A percentile compares a stretch with the other conserved stretches of the same genome.
These are phyloP conservation scores for Vesta saturnalis DNA, from an alignment of 2,888 invertebrate genomes.

Conservation along the genomic window DNA sequence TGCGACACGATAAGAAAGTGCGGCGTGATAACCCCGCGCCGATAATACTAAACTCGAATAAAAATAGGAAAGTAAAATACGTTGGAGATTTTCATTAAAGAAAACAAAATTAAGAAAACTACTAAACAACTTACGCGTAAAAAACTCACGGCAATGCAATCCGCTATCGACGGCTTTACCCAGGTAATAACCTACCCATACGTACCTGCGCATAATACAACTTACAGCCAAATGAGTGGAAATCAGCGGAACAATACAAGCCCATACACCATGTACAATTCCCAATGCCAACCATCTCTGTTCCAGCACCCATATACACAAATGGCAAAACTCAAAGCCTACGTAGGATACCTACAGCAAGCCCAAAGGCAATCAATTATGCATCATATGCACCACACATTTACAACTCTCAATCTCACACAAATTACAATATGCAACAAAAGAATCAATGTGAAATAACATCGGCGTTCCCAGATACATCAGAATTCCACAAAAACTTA, in stretches of 20 bases:
- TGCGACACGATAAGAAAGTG: constrained; percentile 1
- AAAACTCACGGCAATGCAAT: neutral
- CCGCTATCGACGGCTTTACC: neutral
- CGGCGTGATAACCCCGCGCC: constrained; percentile 10
- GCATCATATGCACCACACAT: neutral
- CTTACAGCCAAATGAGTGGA: constrained; percentile 8
- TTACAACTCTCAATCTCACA: neutral
- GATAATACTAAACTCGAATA: constrained; percentile 10
- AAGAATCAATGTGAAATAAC: neutral
- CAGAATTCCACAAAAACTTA: too few species aligned
- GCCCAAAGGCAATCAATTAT: neutral
- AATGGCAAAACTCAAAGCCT: neutral
- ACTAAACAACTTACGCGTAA: too few species aligned
- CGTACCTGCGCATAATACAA: neutral
- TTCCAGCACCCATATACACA: neutral
- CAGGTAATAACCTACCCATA: constrained; percentile 3
- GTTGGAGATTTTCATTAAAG: neutral
- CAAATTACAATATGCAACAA: too few species aligned
- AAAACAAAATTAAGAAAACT: too few species aligned
- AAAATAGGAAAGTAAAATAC: constrained; percentile 5
- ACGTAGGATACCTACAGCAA: neutral
- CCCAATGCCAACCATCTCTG: neutral
- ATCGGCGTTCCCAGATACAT: neutral
- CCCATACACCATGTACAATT: constrained; percentile 5
- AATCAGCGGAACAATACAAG: constrained; percentile 8